Conservation (phyloP, 2,113 vertebrate species). For the Pimephales promelas region DNA sequence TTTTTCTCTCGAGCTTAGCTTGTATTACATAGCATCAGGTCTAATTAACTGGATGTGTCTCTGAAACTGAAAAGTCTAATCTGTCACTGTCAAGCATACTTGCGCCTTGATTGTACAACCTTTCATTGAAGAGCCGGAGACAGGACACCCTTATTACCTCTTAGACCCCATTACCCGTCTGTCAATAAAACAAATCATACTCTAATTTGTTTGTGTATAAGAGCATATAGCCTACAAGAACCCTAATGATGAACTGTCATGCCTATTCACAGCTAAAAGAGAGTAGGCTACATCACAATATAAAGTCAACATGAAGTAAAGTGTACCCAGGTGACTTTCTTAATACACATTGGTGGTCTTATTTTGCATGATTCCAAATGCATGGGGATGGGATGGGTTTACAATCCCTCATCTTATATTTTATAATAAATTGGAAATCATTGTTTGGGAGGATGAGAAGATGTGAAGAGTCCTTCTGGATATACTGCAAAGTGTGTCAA, state of each 20-base stretch:
- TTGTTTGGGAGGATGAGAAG: too few species aligned
- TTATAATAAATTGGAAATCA: too few species aligned
- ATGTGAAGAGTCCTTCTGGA: too few species aligned
- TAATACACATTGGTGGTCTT: background rate
- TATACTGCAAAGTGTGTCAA: too few species aligned
- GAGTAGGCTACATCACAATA: background rate
- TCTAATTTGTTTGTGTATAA: background rate
- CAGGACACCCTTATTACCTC: background rate
- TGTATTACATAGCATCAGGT: background rate
- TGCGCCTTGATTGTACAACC: slow-evolving; percentile 25
- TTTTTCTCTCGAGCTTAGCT: background rate
- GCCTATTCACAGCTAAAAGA: background rate
- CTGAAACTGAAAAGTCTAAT: slow-evolving; percentile 45
- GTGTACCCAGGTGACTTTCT: background rate
- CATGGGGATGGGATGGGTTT: background rate
- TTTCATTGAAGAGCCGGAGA: background rate
- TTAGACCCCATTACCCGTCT: background rate
- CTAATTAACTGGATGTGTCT: slow-evolving; percentile 36
- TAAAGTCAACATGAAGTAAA: background rate
- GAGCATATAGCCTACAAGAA: background rate
- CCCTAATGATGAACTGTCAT: background rate
- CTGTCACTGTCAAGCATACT: slow-evolving; percentile 8
- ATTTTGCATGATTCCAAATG: background rate
- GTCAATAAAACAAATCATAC: background rate
- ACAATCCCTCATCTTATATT: too few species aligned